Conservation (phyloP, 2,113 vertebrate genomes). For the Laticauda laticaudata region DNA sequence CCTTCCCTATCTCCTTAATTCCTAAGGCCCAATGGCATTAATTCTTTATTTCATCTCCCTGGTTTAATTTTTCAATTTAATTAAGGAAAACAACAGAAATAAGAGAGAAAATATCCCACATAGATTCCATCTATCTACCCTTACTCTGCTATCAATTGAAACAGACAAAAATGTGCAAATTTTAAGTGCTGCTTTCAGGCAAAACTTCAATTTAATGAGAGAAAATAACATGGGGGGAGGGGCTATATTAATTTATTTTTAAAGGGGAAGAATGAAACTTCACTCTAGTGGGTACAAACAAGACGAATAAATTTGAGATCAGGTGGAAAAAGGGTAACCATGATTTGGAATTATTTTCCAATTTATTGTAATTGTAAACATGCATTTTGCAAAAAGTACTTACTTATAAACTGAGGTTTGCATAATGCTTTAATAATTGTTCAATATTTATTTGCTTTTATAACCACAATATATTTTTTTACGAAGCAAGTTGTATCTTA, state of each 20-base stretch:
- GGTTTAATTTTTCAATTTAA: not conserved
- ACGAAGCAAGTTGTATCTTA: not conserved
- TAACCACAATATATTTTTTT: not conserved
- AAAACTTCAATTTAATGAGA: not conserved
- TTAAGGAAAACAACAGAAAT: constrained; percentile 7
- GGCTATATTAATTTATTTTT: not conserved
- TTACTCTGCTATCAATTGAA: not conserved
- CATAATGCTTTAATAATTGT: not conserved
- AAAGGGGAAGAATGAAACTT: not conserved
- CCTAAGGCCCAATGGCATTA: not conserved
- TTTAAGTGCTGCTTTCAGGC: not conserved
- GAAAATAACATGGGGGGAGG: not conserved
- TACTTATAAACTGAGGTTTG: not conserved
- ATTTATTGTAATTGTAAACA: not conserved
- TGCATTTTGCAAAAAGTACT: not conserved
- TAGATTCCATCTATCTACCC: not conserved
- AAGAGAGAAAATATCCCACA: not conserved
- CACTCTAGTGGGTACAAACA: not conserved
- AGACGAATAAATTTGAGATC: not conserved
- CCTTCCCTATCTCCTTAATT: not conserved
- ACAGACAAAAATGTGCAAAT: not conserved
- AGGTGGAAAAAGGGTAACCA: not conserved
- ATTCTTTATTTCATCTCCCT: not conserved
- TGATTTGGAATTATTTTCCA: not conserved
- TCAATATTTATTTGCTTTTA: not conserved